Evolutionary conservation across 2,797 vertebrate genomes (phyloP).

Genomic region (Microctenopoma stevenorrisi): DNA sequence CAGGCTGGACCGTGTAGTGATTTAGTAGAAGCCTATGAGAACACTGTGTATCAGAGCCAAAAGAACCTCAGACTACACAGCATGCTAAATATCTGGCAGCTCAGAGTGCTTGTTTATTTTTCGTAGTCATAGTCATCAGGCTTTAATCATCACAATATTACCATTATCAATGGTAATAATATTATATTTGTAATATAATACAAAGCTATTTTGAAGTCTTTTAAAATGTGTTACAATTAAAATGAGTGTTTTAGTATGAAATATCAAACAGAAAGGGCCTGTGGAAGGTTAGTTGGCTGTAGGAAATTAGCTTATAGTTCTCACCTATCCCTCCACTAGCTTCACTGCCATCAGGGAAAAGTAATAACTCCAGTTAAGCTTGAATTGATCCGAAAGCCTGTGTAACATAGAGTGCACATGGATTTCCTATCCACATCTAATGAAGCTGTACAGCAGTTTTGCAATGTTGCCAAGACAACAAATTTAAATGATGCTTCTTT

Average conservation of each 20-base stretch:
- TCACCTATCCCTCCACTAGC: conserved; percentile 1
- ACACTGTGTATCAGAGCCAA: conserved; percentile 47
- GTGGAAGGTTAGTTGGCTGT: conserved; percentile 34
- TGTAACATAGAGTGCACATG: conserved; percentile 39
- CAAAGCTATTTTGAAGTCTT: conserved; percentile 31
- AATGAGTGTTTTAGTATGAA: conserved; percentile 7
- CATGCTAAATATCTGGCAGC: conserved; percentile 55
- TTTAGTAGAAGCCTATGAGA: conserved; percentile 37
- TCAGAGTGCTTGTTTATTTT: conserved; percentile 44
- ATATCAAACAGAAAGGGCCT: conserved; percentile 19
- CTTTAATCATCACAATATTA: conserved; percentile 19
- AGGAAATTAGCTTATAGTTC: conserved; percentile 18
- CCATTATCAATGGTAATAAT: conserved; percentile 4
- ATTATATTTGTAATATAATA: no score
- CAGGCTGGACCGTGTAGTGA: conserved; percentile 48
- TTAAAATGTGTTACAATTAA: conserved; percentile 32
- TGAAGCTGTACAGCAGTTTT: conserved; percentile 21
- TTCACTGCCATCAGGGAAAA: conserved; percentile 24
- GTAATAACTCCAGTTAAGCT: conserved; percentile 39
- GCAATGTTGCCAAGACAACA: conserved; percentile 42
- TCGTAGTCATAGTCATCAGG: conserved; percentile 22
- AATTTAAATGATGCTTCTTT: conserved; percentile 28
- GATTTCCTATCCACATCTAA: conserved; percentile 47
- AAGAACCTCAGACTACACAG: conserved; percentile 41
- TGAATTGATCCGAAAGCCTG: conserved; percentile 40